Evolutionary conservation across 2,797 vertebrate genomes (phyloP), one percentile per base, ranked within the genome.

Genomic region (Diplodus puntazzo): DNA sequence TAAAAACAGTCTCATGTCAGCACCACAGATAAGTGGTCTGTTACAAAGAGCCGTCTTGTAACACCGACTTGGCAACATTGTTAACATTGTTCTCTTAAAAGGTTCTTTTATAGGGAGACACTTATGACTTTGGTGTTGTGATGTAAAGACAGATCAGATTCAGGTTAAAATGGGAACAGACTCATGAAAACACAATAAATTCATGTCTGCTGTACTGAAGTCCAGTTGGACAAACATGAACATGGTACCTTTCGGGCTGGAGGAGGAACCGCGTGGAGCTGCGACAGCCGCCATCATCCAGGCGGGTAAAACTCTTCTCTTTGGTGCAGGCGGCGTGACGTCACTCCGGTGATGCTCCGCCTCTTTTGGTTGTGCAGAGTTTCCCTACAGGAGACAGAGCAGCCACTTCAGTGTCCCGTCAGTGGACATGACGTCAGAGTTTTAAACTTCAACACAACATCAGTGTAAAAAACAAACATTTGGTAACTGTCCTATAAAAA

Each of bases 221-320:
- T 34, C 34, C 34, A 34, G 34, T 34, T 1, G 43, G 48, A 13
- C 34, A 52, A 1, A n/a, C 17, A 1, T 2, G 59, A 39, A 2
- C 13, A 1, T 0, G 27, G 3, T 71, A 93, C 92, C 92, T 93
- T 69, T 88, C 0, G 55, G 50, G 18, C 49, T 27, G 60, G 46
- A 49, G 18, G 84, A 45, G 0, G 85, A 79, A 13, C 23, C 49
- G 9, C 10, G 61, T 4, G 72, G 18, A 10, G 79, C 39, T 1
- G 78, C 50, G 2, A 11, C 69, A 1, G 45, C 21, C 1, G 61
- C 45, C 88, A 77, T 84, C 95, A 96, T 96, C 95, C 95, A 96
- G 0, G 86, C 71, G 4, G 95, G 95, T 71, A 96, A 82, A 53
- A 92, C 74, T 65, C 95, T 83, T 17, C 58, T 93, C 81, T 39